Evolutionary conservation across 2,113 vertebrate genomes (phyloP).

Genomic region (Alligator mississippiensis): DNA sequence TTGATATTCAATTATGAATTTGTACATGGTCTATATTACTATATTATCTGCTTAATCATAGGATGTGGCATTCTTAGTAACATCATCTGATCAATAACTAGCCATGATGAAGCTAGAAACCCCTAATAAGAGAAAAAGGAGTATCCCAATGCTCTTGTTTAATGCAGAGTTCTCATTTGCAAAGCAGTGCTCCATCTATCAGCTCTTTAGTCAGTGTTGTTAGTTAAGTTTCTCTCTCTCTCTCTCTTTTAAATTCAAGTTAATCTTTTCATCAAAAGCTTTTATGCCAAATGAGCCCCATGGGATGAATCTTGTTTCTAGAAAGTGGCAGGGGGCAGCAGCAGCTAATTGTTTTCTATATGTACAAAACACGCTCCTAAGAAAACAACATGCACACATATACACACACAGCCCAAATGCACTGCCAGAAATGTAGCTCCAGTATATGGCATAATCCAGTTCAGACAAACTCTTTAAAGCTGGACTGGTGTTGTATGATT

Average conservation of each 20-base stretch:
- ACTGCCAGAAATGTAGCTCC: conserved; percentile 30
- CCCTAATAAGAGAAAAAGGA: background rate
- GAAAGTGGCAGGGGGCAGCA: background rate
- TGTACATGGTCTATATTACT: background rate
- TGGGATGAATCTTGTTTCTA: conserved; percentile 4
- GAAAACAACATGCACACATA: background rate
- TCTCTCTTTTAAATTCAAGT: background rate
- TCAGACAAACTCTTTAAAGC: conserved; percentile 19
- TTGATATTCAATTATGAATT: background rate
- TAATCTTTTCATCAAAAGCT: background rate
- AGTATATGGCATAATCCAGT: conserved; percentile 30
- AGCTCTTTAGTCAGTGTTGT: background rate
- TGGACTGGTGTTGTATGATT: conserved; percentile 35
- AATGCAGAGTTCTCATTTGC: background rate
- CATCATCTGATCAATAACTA: background rate
- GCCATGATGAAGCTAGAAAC: rapidly evolving
- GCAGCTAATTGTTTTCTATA: background rate
- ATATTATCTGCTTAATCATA: background rate
- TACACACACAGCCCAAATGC: background rate
- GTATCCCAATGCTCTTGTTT: background rate
- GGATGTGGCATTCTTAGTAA: rapidly evolving
- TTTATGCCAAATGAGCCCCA: background rate
- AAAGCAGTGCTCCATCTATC: background rate
- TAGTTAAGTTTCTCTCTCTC: background rate
- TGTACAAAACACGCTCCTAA: background rate